These are phyloP conservation scores for Ectropis crepuscularia DNA, from an alignment of 2,888 invertebrate genomes.

Conservation along the genomic window DNA sequence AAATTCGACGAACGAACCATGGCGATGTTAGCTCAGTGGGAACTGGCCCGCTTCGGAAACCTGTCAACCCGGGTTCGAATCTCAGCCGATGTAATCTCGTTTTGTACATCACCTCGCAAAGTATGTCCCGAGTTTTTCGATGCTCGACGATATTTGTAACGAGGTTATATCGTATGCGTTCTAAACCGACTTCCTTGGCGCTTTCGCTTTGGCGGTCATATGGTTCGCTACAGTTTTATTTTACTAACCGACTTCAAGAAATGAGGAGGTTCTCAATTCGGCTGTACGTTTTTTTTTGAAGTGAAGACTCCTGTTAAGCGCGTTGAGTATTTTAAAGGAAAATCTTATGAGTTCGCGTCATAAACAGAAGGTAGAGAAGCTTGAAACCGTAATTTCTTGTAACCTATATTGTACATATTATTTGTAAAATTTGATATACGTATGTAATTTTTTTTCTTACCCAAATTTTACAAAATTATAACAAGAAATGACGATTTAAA, in stretches of 20 bases:
- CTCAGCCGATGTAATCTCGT: neutral
- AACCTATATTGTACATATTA: too few relatives aligned
- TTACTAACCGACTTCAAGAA: neutral
- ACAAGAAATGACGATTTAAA: too few relatives aligned
- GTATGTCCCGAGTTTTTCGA: conserved; percentile 17
- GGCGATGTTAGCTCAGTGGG: neutral
- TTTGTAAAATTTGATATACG: too few relatives aligned
- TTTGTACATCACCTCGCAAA: conserved; percentile 21
- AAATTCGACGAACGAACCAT: neutral
- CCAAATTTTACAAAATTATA: too few relatives aligned
- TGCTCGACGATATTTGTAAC: conserved; percentile 20
- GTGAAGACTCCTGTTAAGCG: too few relatives aligned
- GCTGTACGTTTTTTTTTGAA: too few relatives aligned
- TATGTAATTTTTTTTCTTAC: too few relatives aligned
- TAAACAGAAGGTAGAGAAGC: too few relatives aligned
- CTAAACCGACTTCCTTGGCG: conserved; percentile 46
- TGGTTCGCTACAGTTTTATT: conserved; percentile 41
- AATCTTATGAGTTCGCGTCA: too few relatives aligned
- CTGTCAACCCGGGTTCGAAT: conserved; percentile 11
- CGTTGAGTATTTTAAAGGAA: too few relatives aligned
- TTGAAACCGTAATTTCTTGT: too few relatives aligned
- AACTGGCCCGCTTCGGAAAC: neutral
- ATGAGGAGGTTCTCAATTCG: too few relatives aligned
- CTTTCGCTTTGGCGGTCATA: conserved; percentile 43
- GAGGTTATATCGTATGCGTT: conserved; percentile 38